These are phyloP conservation scores for Pterophyllum scalare DNA, from an alignment of 2,113 vertebrate species.

Conservation along the genomic window DNA sequence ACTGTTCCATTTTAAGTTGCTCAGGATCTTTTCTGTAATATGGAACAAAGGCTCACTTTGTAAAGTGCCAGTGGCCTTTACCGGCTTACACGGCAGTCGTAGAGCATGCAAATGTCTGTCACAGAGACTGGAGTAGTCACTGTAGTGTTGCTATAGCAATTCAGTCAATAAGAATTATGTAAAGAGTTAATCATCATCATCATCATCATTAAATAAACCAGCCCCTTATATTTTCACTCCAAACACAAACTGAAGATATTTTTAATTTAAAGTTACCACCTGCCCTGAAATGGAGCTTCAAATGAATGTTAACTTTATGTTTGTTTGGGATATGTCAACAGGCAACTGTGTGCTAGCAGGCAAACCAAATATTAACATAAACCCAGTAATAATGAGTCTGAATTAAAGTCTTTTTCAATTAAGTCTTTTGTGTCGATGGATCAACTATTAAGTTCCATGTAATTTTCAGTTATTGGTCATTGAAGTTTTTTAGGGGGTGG, in stretches of 20 bases:
- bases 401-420: background rate
- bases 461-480: background rate
- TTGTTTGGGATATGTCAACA: background rate
- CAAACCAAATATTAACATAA: background rate
- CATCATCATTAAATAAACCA: background rate
- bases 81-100: background rate
- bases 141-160: background rate
- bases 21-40: background rate
- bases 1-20: constrained; percentile 20
- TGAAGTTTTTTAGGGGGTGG: background rate
- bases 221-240: background rate
- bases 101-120: background rate
- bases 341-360: background rate
- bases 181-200: background rate
- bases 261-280: background rate
- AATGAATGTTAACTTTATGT: background rate
- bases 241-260: background rate
- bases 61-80: background rate
- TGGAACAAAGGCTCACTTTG: background rate
- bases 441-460: background rate
- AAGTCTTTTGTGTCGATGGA: background rate
- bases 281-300: background rate
- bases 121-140: background rate
- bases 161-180: background rate
- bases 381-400: background rate